A percentile compares a stretch with the other conserved stretches of the same genome.
phyloP scores from a whole-genome alignment of 30 jellyfish, hydroid and myxozoan species.

The Aurelia coerulea region DNA sequence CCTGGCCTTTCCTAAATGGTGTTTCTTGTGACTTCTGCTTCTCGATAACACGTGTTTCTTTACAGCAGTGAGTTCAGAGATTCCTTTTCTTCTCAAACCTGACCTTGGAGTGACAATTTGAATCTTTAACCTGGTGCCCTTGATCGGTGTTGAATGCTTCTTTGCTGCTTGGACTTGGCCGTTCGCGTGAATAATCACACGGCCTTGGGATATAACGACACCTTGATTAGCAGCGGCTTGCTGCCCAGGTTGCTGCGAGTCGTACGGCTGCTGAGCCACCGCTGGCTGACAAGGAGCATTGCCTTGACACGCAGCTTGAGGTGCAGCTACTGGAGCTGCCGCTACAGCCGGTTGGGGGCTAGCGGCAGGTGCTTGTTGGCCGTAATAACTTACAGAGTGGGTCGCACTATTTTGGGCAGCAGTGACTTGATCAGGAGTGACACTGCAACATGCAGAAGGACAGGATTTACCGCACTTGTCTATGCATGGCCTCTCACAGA shows the following conservation, averaged over 20 bases:
- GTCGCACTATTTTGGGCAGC: constrained; percentile 64
- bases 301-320: constrained; percentile 16
- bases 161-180: constrained; percentile 65
- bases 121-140: constrained; percentile 21
- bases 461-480: constrained; percentile 43
- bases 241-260: neutral
- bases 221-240: constrained; percentile 34
- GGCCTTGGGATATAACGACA: constrained; percentile 53
- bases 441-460: constrained; percentile 59
- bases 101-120: constrained; percentile 31
- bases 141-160: neutral
- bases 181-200: constrained; percentile 50
- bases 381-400: constrained; percentile 30
- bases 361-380: constrained; percentile 26
- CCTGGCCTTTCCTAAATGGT: neutral
- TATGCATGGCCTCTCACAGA: constrained; percentile 64
- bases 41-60: constrained; percentile 28
- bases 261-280: neutral
- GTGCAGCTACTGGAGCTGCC: neutral
- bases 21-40: neutral
- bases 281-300: constrained; percentile 27
- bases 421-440: constrained; percentile 42
- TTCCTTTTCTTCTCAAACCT: neutral
- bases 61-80: neutral
- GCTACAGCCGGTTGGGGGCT: neutral